phyloP scores from a whole-genome alignment of 2,888 invertebrate species.

The Taphrorychus bicolor region DNA sequence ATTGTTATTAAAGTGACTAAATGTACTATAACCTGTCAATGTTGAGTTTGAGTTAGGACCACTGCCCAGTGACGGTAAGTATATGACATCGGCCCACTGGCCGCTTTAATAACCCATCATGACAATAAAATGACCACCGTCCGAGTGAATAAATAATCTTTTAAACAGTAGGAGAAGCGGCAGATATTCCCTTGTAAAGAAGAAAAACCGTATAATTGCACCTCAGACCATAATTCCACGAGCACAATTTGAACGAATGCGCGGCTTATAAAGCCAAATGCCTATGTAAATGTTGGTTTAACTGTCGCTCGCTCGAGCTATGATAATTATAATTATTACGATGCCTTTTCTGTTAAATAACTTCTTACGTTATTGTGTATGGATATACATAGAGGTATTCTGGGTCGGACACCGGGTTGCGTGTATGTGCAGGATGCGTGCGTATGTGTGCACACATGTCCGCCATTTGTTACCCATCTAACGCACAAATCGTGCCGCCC shows the following conservation, averaged over 20 bases:
- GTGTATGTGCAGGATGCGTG: neutral
- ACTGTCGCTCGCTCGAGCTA: slow-evolving; percentile 15
- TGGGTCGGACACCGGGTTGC: neutral
- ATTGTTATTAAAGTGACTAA: too few relatives aligned
- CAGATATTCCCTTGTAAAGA: slow-evolving; percentile 21
- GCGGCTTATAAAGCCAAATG: slow-evolving; percentile 15
- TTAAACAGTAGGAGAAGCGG: slow-evolving; percentile 20
- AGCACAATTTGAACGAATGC: slow-evolving; percentile 19
- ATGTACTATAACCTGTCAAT: too few relatives aligned
- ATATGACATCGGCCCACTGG: too few relatives aligned
- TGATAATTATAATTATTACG: slow-evolving; percentile 30
- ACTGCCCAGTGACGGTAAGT: too few relatives aligned
- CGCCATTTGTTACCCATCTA: neutral
- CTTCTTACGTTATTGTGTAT: slow-evolving; percentile 14
- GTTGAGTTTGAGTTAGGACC: too few relatives aligned
- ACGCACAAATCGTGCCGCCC: neutral
- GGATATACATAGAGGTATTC: slow-evolving; percentile 14
- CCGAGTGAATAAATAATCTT: slow-evolving; percentile 25
- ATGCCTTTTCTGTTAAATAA: slow-evolving; percentile 15
- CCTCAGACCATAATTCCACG: slow-evolving; percentile 12
- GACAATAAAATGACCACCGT: slow-evolving; percentile 10
- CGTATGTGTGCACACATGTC: neutral
- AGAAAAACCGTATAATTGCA: slow-evolving; percentile 29
- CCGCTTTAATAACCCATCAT: neutral
- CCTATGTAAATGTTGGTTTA: slow-evolving; percentile 27